Evolutionary conservation across 2,113 vertebrate genomes (phyloP), one percentile per base, ranked within the genome.

Genomic region (Hymenochirus boettgeri): DNA sequence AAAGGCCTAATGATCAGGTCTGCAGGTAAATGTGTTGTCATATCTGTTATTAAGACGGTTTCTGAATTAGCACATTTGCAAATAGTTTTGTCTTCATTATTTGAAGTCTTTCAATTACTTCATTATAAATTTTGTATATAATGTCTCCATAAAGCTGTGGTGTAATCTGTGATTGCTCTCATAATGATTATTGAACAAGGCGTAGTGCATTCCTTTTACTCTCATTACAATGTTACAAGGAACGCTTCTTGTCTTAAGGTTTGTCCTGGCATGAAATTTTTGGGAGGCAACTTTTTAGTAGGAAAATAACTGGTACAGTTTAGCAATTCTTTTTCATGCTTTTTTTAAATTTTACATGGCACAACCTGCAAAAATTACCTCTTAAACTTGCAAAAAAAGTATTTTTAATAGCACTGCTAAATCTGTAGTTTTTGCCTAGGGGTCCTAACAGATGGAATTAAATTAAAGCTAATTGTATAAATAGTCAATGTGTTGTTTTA

Each of bases 131-230:
- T 35, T 6, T 52, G 45, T 24, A 17, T 37, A 15, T 35, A 13
- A 52, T 60, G 31, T 59, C 47, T 59, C 65, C 56, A 60, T 69
- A 50, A 60, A 50, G 60, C 46, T 59, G 21, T 69, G 56, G 46
- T 23, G 57, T 53, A 69, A 69, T 60, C 47, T 21, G 11, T 60
- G 17, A 52, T 26, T 29, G 17, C 24, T 9, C 60, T 23, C 56
- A 55, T 69, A 69, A 69, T 60, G 65, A 69, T 69, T 60, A 69
- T 69, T 52, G 65, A 69, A 39, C 12, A n/a, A 69, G 57, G 65
- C 65, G 57, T 52, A 53, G 65, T 53, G 23, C 65, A 69, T 69
- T 69, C 65, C 56, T 69, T 37, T 37, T 51, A 25, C 65, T 29
- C 33, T 33, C 55, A 58, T 59, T 67, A 67, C 37, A 50, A 51